Evolutionary conservation across 2,113 vertebrate species (phyloP).

Genomic region (Pelecanus crispus): DNA sequence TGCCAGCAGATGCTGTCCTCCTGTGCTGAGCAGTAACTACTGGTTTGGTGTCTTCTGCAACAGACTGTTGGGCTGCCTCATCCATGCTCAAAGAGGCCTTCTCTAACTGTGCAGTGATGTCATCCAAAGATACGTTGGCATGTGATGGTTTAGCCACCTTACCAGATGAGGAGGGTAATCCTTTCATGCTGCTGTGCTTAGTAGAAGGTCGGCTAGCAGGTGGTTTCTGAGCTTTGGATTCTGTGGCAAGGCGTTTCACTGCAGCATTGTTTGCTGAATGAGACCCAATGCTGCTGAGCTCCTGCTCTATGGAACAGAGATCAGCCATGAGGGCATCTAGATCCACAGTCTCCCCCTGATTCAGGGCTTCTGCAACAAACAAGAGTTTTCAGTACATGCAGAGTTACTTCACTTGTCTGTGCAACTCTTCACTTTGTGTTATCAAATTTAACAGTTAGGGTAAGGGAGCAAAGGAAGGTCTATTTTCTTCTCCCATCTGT

Average conservation of each 20-base stretch:
- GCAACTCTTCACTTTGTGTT: not conserved
- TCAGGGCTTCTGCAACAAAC: conserved; percentile 89
- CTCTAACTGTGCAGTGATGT: conserved; percentile 96
- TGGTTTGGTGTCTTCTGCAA: conserved; percentile 73
- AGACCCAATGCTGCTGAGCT: conserved; percentile 88
- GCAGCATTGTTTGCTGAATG: conserved; percentile 80
- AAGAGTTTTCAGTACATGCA: not conserved
- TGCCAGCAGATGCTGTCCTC: conserved; percentile 89
- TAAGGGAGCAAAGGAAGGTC: not conserved
- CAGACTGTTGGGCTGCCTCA: conserved; percentile 92
- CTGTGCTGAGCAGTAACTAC: conserved; percentile 80
- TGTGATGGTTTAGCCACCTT: conserved; percentile 70
- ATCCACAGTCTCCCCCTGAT: conserved; percentile 94
- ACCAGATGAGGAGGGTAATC: conserved; percentile 68
- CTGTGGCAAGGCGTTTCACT: conserved; percentile 74
- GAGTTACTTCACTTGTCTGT: not conserved
- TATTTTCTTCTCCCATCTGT: not conserved
- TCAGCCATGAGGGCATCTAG: conserved; percentile 98
- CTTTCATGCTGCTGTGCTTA: conserved; percentile 81
- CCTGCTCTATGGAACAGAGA: conserved; percentile 96
- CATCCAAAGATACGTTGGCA: conserved; percentile 91
- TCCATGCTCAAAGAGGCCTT: conserved; percentile 97
- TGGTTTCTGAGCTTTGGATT: conserved; percentile 79
- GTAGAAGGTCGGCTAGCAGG: conserved; percentile 73
- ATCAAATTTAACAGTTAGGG: not conserved